Percentiles rank a stretch among this genome's conserved stretches.
These are phyloP conservation scores for Drosophila prostipennis DNA, from an alignment of 2,888 invertebrate species.

Conservation along the genomic window DNA sequence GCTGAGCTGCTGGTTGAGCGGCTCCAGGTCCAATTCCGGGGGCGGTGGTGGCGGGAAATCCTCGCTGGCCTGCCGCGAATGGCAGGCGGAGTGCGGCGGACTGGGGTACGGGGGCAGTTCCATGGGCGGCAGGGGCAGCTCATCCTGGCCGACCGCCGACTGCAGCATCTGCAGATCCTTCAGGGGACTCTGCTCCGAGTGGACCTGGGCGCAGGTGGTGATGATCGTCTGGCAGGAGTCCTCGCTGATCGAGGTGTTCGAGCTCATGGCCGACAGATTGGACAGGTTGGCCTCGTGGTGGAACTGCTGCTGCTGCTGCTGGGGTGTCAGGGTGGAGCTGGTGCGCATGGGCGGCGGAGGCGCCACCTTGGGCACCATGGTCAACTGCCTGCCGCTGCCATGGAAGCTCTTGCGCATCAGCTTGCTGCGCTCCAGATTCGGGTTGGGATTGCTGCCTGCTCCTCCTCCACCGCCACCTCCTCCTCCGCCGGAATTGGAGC, in stretches of 20 bases:
- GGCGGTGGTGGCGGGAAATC: slow-evolving; percentile 95
- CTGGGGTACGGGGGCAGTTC: slow-evolving; percentile 93
- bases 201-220: slow-evolving; percentile 92
- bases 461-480: not conserved
- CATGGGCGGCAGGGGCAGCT: slow-evolving; percentile 70
- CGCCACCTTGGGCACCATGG: slow-evolving; percentile 92
- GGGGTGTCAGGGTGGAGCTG: slow-evolving; percentile 90
- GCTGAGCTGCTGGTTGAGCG: slow-evolving; percentile 87
- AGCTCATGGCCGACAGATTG: slow-evolving; percentile 84
- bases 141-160: slow-evolving; percentile 71
- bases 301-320: slow-evolving; percentile 87
- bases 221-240: slow-evolving; percentile 89
- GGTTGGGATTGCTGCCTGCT: slow-evolving; percentile 85
- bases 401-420: slow-evolving; percentile 95
- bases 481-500: not conserved
- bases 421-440: slow-evolving; percentile 93
- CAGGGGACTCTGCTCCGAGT: slow-evolving; percentile 91
- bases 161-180: slow-evolving; percentile 57
- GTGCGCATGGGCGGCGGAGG: slow-evolving; percentile 94
- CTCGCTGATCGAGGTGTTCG: slow-evolving; percentile 84
- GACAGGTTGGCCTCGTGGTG: slow-evolving; percentile 84
- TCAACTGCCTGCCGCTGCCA: slow-evolving; percentile 92
- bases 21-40: slow-evolving; percentile 88
- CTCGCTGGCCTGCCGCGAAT: slow-evolving; percentile 94
- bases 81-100: slow-evolving; percentile 90